Evolutionary conservation across 2,113 vertebrate genomes (phyloP).

Genomic region (Tenrec ecaudatus): DNA sequence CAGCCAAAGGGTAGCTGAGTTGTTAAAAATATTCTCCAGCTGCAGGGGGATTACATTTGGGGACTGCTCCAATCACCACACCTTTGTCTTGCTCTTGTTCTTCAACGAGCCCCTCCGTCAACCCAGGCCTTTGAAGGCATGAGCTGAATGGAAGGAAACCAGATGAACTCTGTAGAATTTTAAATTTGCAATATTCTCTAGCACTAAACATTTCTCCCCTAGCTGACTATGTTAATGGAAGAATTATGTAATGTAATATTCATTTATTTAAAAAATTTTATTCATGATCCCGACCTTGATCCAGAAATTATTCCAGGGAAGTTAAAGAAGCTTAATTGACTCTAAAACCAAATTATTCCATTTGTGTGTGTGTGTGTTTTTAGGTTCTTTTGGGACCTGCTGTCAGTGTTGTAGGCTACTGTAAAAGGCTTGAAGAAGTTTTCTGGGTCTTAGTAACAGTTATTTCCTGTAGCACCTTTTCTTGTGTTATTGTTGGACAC

Average conservation of each 20-base stretch:
- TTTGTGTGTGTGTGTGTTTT: neutral
- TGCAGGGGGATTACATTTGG: neutral
- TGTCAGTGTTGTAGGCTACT: neutral
- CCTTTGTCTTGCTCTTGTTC: constrained; percentile 39
- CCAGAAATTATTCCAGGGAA: constrained; percentile 48
- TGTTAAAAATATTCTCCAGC: constrained; percentile 40
- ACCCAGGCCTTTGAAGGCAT: constrained; percentile 8
- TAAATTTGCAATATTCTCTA: constrained; percentile 42
- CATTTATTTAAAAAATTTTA: constrained; percentile 10
- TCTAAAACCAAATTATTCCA: neutral
- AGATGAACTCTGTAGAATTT: constrained; percentile 31
- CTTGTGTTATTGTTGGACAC: no score
- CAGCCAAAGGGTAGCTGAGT: neutral
- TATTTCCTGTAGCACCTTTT: constrained; percentile 6
- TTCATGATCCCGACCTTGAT: neutral
- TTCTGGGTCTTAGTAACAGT: neutral
- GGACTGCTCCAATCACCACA: constrained; percentile 17
- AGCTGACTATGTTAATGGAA: constrained; percentile 47
- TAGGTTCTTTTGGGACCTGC: neutral
- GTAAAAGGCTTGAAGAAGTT: constrained; percentile 16
- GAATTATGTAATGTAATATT: constrained; percentile 17
- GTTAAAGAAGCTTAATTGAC: neutral
- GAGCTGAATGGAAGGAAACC: constrained; percentile 5
- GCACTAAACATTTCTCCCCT: constrained; percentile 47
- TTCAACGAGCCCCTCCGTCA: constrained; percentile 34